A percentile compares a stretch with the other conserved stretches of the same genome.
phyloP scores from a whole-genome alignment of 2,113 vertebrate species.

The Herpetotheres cachinnans region DNA sequence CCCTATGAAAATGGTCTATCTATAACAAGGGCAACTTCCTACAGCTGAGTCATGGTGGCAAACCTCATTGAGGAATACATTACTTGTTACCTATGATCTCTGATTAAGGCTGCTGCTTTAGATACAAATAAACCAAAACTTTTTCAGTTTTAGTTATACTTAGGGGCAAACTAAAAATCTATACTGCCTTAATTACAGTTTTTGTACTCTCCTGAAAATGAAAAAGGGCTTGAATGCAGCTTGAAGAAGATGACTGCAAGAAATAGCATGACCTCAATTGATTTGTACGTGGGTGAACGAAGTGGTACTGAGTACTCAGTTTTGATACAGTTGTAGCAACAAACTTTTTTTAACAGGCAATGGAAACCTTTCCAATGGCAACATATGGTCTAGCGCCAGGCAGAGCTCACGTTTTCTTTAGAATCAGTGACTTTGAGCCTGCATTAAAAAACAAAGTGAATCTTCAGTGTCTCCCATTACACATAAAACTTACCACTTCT shows the following conservation, averaged over 20 bases:
- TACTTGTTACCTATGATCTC: not conserved
- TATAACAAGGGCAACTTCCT: not conserved
- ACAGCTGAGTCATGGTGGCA: not conserved
- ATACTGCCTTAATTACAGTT: not conserved
- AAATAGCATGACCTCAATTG: not conserved
- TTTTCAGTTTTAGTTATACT: not conserved
- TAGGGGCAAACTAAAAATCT: not conserved
- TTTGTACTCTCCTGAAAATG: not conserved
- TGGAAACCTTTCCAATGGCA: not conserved
- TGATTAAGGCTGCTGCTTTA: not conserved
- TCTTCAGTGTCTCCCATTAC: not conserved
- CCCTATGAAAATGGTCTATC: not conserved
- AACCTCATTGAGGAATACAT: not conserved
- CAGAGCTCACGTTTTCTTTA: not conserved
- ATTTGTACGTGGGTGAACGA: not conserved
- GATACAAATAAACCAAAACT: not conserved
- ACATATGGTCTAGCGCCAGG: not conserved
- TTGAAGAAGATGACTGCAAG: not conserved
- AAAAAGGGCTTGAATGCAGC: not conserved
- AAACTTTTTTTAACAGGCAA: not conserved
- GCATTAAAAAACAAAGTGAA: not conserved
- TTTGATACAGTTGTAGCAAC: not conserved
- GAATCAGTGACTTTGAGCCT: not conserved
- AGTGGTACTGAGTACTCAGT: not conserved
- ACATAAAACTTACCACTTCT: not conserved